Evolutionary conservation across 2,888 invertebrate species (phyloP), one percentile per base, ranked within the genome.

Genomic region (Cabera pusaria): DNA sequence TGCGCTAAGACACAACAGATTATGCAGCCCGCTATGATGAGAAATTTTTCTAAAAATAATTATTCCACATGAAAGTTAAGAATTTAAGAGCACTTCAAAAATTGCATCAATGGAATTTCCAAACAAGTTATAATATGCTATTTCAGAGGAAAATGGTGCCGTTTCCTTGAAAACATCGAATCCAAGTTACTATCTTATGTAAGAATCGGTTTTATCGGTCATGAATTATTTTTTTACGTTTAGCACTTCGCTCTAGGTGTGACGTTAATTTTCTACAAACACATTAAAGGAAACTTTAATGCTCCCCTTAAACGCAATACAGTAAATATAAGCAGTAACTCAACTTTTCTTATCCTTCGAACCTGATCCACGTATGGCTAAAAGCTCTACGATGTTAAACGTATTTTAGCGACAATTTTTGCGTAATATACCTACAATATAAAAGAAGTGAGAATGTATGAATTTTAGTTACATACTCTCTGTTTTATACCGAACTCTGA

Each of bases 221-320:
- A 56, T 56, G 61, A 61, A 64, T 64, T 64, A 64, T 67, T 60
- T 68, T 52, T 71, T 69, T 61, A 70, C 55, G 66, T 64, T 59
- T 56, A 52, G 50, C 56, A 53, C 51, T 61, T 59, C 56, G 59
- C 51, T 55, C 56, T 61, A 70, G 66, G 65, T 69, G 70, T 67
- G 67, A 71, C 69, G 65, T 74, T 73, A 72, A 75, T 75, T 72
- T 72, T 68, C 61, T 68, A 55, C 54, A 60, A 70, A 63, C 59
- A 64, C 72, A 69, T 78, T 74, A 76, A 78, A 70, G 21, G 51
- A 61, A 59, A 60, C 59, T 70, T 77, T 72, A 71, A 72, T 63
- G 68, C 64, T 56, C 49, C 56, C 29, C 23, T 36, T 42, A 42
- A 42, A 42, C 6, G 16, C 19, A 12, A 22, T 18, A 21, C 9